A percentile compares a stretch with the other conserved stretches of the same genome.
Evolutionary conservation across 1,140 invertebrate species (phyloP).

Genomic region (Matsumurasca onukii): DNA sequence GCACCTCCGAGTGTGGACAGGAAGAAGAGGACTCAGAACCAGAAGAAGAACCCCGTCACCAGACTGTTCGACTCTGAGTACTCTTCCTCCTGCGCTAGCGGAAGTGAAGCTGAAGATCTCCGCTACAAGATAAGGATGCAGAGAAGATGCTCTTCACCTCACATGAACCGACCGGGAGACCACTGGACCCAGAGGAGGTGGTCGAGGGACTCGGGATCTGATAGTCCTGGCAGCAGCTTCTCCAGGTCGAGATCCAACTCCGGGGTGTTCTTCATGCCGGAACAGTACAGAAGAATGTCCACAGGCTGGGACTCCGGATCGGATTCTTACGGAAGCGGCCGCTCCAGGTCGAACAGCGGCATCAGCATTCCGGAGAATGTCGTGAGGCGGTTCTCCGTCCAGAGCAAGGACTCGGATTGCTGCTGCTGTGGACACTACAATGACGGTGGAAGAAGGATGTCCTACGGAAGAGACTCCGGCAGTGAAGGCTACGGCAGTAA

Average conservation of each 20-base stretch:
- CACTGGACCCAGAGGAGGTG: constrained; percentile 58
- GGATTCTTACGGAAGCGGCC: constrained; percentile 49
- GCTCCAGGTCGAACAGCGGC: constrained; percentile 50
- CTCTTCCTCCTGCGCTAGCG: constrained; percentile 63
- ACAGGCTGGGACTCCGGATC: constrained; percentile 50
- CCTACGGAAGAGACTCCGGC: constrained; percentile 40
- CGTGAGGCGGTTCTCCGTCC: constrained; percentile 44
- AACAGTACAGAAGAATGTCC: constrained; percentile 48
- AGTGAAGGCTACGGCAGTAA: constrained; percentile 49
- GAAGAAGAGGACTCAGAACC: constrained; percentile 47
- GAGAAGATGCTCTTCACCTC: constrained; percentile 58
- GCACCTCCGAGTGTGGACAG: constrained; percentile 45
- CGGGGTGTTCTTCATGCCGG: constrained; percentile 48
- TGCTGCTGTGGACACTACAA: constrained; percentile 37
- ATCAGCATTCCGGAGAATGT: constrained; percentile 45
- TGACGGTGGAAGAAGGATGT: constrained; percentile 47
- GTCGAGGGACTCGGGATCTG: constrained; percentile 58
- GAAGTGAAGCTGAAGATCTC: constrained; percentile 65
- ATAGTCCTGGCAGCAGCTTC: constrained; percentile 57
- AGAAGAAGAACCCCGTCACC: constrained; percentile 45
- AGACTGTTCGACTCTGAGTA: constrained; percentile 45
- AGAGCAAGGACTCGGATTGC: constrained; percentile 44
- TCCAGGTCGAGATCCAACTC: constrained; percentile 57
- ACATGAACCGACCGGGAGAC: constrained; percentile 53
- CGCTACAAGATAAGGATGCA: constrained; percentile 50